These are phyloP conservation scores for Pseudococcus longispinus DNA, from an alignment of 2,888 invertebrate genomes.

Conservation along the genomic window DNA sequence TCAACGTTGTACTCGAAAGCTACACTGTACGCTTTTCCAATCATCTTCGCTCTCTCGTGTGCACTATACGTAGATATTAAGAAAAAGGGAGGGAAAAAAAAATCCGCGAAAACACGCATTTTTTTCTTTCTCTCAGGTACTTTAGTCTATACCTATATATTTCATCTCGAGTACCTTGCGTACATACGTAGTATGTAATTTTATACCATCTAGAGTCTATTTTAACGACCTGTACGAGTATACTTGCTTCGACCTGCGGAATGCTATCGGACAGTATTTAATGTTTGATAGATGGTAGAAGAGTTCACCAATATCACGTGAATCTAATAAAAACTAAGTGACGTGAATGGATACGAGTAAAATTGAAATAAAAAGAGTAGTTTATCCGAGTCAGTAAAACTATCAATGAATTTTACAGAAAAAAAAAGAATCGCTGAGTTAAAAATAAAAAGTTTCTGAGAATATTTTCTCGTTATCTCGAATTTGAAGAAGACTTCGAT, in stretches of 20 bases:
- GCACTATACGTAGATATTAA: background rate
- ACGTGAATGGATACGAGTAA: no score
- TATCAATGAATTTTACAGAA: no score
- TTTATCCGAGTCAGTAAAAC: no score
- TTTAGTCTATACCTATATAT: background rate
- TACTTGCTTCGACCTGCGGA: background rate
- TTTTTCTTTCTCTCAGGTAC: background rate
- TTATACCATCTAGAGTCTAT: background rate
- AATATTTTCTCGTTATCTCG: no score
- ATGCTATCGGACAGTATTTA: background rate
- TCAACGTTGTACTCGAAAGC: conserved; percentile 4
- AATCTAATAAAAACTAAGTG: no score
- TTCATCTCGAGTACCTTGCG: conserved; percentile 10
- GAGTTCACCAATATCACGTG: no score
- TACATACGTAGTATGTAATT: background rate
- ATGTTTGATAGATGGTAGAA: background rate
- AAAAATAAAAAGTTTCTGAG: no score
- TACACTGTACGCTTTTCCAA: conserved; percentile 17
- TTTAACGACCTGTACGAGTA: background rate
- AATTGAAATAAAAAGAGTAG: no score
- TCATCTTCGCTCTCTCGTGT: background rate
- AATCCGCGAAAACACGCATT: conserved; percentile 5
- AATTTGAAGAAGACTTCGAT: no score
- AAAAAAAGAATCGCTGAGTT: no score
- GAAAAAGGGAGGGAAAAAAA: background rate